Base-by-base conservation (phyloP, 2,888 invertebrate species). In the Stenodera caucasica region DNA sequence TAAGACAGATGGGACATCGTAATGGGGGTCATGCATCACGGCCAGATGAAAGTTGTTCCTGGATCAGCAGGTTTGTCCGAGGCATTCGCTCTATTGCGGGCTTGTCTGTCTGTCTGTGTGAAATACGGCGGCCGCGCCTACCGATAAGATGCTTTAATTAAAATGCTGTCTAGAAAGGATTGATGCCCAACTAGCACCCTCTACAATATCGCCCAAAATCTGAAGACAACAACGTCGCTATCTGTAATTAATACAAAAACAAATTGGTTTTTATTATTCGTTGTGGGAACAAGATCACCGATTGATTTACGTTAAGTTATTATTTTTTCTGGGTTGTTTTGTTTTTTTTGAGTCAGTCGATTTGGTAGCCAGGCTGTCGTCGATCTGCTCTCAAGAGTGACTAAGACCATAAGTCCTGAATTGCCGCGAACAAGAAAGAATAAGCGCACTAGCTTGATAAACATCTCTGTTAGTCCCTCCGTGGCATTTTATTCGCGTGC, bases 101-200 rank as follows among this genome's bases (percentile, higher is more conserved):
- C 71, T 75, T 75, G 76, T 76, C 78, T 76, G 78, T 78, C 78
- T 75, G 76, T 77, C 75, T 73, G 67, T 72, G 77, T 81, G 80
- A 81, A 75, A 76, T 80, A 81, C 77, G 74, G 79, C 78, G 73
- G 77, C 78, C 80, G 80, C 81, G 79, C 80, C 79, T 78, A 78
- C 80, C 81, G 81, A 81, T 81, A 81, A 81, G 81, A 78, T 77
- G 80, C 77, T 81, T 81, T 81, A 81, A 81, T 81, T 81, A 81
- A 81, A 81, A 81, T 80, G 78, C 80, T 80, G 81, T 81, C 81
- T 77, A 72, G 63, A 68, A 72, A 79, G 71, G 81, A 81, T 81
- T 81, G 81, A 81, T 81, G 80, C 71, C 57, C 45, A 57, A 40
- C 37, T 40, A 40, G 51, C 54, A 60, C 60, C 62, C 58, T 54